Percentiles rank a stretch among this genome's conserved stretches.
These are phyloP conservation scores for Brassicogethes aeneus DNA, from an alignment of 2,888 invertebrate species.

Conservation along the genomic window DNA sequence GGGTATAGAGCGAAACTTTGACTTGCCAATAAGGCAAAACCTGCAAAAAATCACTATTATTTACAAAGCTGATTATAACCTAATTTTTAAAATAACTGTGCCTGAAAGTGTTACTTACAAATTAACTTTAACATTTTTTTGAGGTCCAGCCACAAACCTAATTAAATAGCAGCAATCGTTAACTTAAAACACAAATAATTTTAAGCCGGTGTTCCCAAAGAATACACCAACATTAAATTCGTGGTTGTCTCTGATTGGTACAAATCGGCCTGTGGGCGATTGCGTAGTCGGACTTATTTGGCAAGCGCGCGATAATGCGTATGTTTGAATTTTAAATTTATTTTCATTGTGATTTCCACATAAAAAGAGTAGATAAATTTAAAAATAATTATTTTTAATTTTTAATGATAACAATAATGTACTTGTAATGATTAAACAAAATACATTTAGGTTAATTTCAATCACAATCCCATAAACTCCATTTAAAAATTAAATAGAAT, in stretches of 20 bases:
- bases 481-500: too few relatives aligned
- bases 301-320: too few relatives aligned
- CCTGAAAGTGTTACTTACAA: neutral
- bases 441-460: too few relatives aligned
- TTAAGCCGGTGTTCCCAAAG: neutral
- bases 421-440: too few relatives aligned
- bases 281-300: too few relatives aligned
- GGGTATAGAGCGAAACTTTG: constrained; percentile 52
- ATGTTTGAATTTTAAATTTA: too few relatives aligned
- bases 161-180: neutral
- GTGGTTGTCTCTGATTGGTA: constrained; percentile 2
- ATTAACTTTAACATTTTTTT: neutral
- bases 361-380: too few relatives aligned
- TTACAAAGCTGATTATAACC: constrained; percentile 8
- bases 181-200: neutral
- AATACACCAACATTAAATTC: constrained; percentile 3
- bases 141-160: neutral
- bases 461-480: too few relatives aligned
- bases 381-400: too few relatives aligned
- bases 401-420: too few relatives aligned
- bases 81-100: neutral
- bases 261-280: too few relatives aligned
- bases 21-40: constrained; percentile 26
- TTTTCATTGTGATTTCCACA: too few relatives aligned
- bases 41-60: constrained; percentile 14